Conservation (phyloP, 1,140 invertebrate genomes). For the Dryas iulia region DNA sequence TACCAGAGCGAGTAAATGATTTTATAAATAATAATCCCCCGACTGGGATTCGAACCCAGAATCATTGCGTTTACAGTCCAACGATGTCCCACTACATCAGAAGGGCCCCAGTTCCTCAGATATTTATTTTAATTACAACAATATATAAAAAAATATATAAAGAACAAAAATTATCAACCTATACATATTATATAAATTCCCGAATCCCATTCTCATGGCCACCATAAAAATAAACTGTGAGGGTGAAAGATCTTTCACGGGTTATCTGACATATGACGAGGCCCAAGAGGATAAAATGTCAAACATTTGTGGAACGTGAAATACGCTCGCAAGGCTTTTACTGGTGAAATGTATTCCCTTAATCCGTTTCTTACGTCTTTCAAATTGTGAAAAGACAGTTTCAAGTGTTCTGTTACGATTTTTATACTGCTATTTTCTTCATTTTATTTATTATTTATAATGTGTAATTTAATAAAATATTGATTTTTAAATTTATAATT, state of each 20-base stretch:
- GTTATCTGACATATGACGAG: conserved; percentile 6
- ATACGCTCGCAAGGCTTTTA: background rate
- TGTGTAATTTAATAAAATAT: too few relatives aligned
- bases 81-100: too few relatives aligned
- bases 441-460: too few relatives aligned
- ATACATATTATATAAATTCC: background rate
- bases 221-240: background rate
- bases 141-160: background rate
- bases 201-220: background rate
- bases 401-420: background rate
- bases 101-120: too few relatives aligned
- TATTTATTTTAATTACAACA: too few relatives aligned
- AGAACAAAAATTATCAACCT: background rate
- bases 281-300: conserved; percentile 7
- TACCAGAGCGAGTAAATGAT: too few relatives aligned
- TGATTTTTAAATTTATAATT: too few relatives aligned
- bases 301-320: conserved; percentile 5
- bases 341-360: conserved; percentile 10
- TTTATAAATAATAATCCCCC: too few relatives aligned
- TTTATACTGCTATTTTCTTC: background rate
- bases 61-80: too few relatives aligned
- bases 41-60: too few relatives aligned
- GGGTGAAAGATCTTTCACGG: background rate
- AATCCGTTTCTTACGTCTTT: conserved; percentile 1
- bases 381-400: background rate